These are phyloP conservation scores for Ptychoptera contaminata DNA, from an alignment of 2,888 invertebrate genomes.

Conservation along the genomic window DNA sequence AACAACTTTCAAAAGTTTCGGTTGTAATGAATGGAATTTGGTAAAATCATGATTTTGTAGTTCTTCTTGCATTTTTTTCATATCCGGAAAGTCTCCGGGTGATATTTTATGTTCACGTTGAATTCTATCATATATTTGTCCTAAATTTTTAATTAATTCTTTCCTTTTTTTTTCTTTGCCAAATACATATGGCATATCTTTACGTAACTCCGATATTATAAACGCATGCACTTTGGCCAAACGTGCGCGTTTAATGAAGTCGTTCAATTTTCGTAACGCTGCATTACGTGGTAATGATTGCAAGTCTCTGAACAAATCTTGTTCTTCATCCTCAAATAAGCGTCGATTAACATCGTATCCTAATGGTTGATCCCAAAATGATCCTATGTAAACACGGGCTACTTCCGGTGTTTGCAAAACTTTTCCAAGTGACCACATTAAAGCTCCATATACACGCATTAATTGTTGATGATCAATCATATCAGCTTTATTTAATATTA, in stretches of 20 bases:
- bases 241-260: constrained; percentile 91
- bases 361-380: constrained; percentile 97
- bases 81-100: constrained; percentile 94
- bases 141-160: constrained; percentile 87
- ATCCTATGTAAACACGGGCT: constrained; percentile 96
- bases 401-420: constrained; percentile 97
- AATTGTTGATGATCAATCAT: constrained; percentile 98
- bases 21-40: constrained; percentile 85
- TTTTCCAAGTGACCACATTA: constrained; percentile 99
- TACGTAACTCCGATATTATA: constrained; percentile 84
- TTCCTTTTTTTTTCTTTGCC: constrained; percentile 97
- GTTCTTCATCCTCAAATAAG: constrained; percentile 89
- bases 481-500: constrained; percentile 98
- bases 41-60: constrained; percentile 81
- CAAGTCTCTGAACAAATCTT: constrained; percentile 86
- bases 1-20: constrained; percentile 78
- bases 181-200: constrained; percentile 95
- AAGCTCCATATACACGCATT: constrained; percentile 96
- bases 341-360: constrained; percentile 86
- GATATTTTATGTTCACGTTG: constrained; percentile 92
- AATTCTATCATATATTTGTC: constrained; percentile 74
- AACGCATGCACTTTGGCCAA: constrained; percentile 98
- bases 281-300: constrained; percentile 93
- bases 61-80: constrained; percentile 91
- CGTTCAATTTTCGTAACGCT: constrained; percentile 90